Evolutionary conservation across 2,888 invertebrate species (phyloP).

Genomic region (Cerceris ruficornis): DNA sequence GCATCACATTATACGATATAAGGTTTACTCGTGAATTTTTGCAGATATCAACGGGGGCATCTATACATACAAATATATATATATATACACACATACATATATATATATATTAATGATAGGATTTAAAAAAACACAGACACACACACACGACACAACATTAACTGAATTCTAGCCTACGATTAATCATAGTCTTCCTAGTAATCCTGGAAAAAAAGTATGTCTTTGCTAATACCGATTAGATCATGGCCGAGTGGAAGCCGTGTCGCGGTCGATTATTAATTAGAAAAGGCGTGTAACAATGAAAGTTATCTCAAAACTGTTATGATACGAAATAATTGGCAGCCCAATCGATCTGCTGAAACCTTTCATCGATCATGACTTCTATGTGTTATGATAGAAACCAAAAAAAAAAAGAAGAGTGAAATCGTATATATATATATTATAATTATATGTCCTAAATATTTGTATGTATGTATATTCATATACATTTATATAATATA

Average conservation of each 20-base stretch:
- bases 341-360: conserved; percentile 15
- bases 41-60: conserved; percentile 44
- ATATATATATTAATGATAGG: conserved; percentile 52
- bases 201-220: conserved; percentile 33
- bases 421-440: not conserved
- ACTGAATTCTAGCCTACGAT: conserved; percentile 79
- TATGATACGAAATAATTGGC: conserved; percentile 25
- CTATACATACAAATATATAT: conserved; percentile 46
- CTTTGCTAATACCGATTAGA: conserved; percentile 18
- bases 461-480: too few species aligned
- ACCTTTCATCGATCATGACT: conserved; percentile 38
- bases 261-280: conserved; percentile 20
- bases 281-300: conserved; percentile 25
- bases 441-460: too few species aligned
- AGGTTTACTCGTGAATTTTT: conserved; percentile 49
- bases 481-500: too few species aligned
- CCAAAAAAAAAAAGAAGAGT: conserved; percentile 1
- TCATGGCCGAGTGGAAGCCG: conserved; percentile 18
- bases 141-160: conserved; percentile 58
- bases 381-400: conserved; percentile 21
- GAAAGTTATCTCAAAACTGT: conserved; percentile 20
- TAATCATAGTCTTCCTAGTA: conserved; percentile 81
- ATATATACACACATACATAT: conserved; percentile 44
- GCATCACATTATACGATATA: conserved; percentile 49
- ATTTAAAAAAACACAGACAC: conserved; percentile 39